Evolutionary conservation across 2,888 invertebrate genomes (phyloP), one percentile per base, ranked within the genome.

Genomic region (Sesia bembeciformis): DNA sequence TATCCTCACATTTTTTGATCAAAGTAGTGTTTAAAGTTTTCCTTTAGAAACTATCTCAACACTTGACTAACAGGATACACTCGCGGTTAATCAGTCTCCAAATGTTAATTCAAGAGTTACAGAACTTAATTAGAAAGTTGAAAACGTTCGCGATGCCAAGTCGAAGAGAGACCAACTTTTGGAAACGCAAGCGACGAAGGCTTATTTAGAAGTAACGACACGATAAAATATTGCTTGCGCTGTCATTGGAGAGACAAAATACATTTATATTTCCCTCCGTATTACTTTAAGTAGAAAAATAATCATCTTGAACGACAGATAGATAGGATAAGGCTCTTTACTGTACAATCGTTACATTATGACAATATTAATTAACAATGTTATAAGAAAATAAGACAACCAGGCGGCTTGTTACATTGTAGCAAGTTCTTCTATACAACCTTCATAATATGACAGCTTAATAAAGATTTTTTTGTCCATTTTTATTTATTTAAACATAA

Each of bases 91-190:
- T 84, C 83, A 84, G 72, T 76, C 70, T 77, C 71, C 74, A 79
- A 85, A 85, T 81, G 83, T 86, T 84, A 78, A 78, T 82, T 76
- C 67, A 73, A 70, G 72, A 81, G 75, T 79, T 77, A 70, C 57
- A 59, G 66, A 82, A 84, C 84, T 84, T 83, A 85, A 85, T 85
- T 84, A 84, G 71, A 78, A 83, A 84, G 79, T 84, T 82, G 72
- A 70, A 71, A 78, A 77, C 71, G 72, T 53, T 50, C 39, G 50
- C 50, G 50, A 54, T 63, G 69, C 67, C 58, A 68, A 74, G 65
- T 66, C 62, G 62, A 53, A 57, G 59, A 62, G 59, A 54, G 57
- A 63, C 62, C 59, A 70, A 77, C 60, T 77, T 77, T 71, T 61
- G 65, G 69, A 58, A 64, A 64, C 62, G 65, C 68, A 68, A 68